Percentiles rank a stretch among this genome's conserved stretches.
phyloP scores from a whole-genome alignment of 2,888 invertebrate genomes.

The Timema podura region DNA sequence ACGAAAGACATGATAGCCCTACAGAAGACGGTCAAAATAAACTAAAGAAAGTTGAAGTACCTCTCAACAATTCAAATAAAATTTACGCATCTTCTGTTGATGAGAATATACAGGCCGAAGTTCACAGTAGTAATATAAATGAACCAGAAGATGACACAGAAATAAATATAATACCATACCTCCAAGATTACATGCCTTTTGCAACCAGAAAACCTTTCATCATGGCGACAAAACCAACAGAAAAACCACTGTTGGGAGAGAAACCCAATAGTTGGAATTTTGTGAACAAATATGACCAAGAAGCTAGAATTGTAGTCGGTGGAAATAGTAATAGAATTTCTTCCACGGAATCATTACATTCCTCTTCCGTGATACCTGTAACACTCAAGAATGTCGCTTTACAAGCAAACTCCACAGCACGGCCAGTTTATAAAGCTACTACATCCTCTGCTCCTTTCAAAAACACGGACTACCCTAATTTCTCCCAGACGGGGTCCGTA shows the following conservation, averaged over 20 bases:
- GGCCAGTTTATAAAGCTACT: constrained; percentile 8
- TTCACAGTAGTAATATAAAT: constrained; percentile 17
- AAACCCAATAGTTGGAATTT: constrained; percentile 2
- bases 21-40: constrained; percentile 32
- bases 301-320: constrained; percentile 22
- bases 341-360: constrained; percentile 4
- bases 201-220: constrained; percentile 40
- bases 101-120: constrained; percentile 18
- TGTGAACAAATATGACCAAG: constrained; percentile 37
- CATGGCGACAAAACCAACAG: constrained; percentile 29
- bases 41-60: constrained; percentile 28
- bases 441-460: constrained; percentile 19
- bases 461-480: constrained; percentile 27
- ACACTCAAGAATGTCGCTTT: constrained; percentile 26
- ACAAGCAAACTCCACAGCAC: background rate
- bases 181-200: constrained; percentile 48
- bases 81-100: background rate
- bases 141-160: constrained; percentile 38
- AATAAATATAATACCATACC: constrained; percentile 47
- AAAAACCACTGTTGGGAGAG: constrained; percentile 25
- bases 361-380: constrained; percentile 24
- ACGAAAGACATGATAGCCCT: background rate
- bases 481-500: constrained; percentile 30
- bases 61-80: constrained; percentile 26
- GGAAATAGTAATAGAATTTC: background rate